Evolutionary conservation across 1,140 invertebrate genomes (phyloP).

Genomic region (Pollicipes pollicipes): DNA sequence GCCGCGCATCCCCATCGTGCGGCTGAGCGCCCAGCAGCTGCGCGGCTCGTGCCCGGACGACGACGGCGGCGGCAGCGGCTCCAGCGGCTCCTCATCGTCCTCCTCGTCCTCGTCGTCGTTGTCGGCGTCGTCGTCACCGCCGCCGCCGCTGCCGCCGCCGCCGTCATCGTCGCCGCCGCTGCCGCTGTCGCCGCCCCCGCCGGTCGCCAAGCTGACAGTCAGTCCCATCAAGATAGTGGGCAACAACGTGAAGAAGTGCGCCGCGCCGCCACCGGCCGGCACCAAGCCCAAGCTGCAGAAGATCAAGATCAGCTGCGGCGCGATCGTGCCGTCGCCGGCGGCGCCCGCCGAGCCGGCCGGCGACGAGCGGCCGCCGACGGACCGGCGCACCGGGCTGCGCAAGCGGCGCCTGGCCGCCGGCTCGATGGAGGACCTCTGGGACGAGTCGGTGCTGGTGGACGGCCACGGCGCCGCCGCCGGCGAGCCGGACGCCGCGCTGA

Average conservation of each 20-base stretch:
- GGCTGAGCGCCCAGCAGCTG: neutral
- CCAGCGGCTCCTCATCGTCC: neutral
- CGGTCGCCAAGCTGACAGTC: neutral
- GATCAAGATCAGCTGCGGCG: neutral
- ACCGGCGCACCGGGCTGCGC: neutral
- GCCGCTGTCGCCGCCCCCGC: too few species aligned
- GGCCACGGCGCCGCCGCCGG: neutral
- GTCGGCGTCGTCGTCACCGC: neutral
- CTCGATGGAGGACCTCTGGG: slow-evolving; percentile 42
- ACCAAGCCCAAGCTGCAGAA: neutral
- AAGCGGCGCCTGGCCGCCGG: slow-evolving; percentile 38
- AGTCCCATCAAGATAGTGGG: neutral
- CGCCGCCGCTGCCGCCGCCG: too few species aligned
- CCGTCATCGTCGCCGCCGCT: neutral
- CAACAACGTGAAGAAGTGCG: neutral
- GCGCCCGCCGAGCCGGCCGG: too few species aligned
- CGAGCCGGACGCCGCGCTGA: slow-evolving; percentile 19
- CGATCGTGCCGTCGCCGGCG: neutral
- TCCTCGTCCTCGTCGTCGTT: neutral
- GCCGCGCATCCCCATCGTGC: neutral
- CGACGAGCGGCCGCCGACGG: too few species aligned
- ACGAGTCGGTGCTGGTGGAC: slow-evolving; percentile 40
- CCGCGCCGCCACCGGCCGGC: too few species aligned
- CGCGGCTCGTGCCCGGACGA: neutral
- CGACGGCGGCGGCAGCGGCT: too few species aligned